Evolutionary conservation across 2,888 invertebrate genomes (phyloP).

Genomic region (Entomobrya multifasciata): DNA sequence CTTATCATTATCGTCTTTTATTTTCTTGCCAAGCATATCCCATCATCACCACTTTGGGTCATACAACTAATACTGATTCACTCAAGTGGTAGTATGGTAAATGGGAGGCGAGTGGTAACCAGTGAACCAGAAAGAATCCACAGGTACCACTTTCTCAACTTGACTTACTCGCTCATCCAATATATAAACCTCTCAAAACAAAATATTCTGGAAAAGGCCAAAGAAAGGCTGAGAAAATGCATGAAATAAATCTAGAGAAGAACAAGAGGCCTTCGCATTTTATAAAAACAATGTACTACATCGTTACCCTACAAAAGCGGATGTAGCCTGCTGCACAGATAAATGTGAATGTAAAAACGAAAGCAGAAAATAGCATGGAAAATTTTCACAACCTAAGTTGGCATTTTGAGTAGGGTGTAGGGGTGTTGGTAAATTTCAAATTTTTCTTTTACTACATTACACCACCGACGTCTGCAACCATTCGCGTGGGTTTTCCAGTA

Average conservation of each 20-base stretch:
- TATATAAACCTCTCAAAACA: neutral
- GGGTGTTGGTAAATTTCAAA: too few relatives aligned
- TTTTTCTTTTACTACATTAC: too few relatives aligned
- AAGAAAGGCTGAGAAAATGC: neutral
- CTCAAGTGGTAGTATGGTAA: too few relatives aligned
- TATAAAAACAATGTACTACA: neutral
- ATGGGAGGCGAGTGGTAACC: neutral
- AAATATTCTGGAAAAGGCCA: neutral
- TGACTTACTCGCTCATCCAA: too few relatives aligned
- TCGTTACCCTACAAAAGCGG: neutral
- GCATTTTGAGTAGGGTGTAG: too few relatives aligned
- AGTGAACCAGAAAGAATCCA: neutral
- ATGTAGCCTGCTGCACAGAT: neutral
- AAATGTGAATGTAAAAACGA: too few relatives aligned
- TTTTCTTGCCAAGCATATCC: neutral
- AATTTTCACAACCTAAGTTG: too few relatives aligned
- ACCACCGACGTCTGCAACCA: too few relatives aligned
- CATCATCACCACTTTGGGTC: too few relatives aligned
- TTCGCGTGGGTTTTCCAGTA: too few relatives aligned
- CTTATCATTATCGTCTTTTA: neutral
- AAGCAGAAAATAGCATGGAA: too few relatives aligned
- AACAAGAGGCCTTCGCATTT: neutral
- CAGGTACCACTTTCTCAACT: conserved; percentile 15
- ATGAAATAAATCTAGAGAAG: neutral
- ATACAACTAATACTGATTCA: too few relatives aligned